Conservation (phyloP, 2,113 vertebrate species). For the Echinops telfairi region DNA sequence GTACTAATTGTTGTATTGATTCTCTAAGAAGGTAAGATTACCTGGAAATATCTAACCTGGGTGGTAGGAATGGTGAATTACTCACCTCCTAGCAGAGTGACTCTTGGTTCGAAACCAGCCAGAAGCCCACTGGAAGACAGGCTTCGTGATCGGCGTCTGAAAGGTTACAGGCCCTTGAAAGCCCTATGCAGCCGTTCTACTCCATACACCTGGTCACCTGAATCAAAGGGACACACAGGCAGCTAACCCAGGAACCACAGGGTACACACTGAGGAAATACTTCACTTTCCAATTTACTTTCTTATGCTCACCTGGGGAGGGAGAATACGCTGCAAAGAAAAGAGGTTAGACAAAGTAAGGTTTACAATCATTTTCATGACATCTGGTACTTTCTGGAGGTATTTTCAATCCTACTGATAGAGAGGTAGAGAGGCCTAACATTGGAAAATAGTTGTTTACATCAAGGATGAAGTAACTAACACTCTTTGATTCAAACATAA, state of each 20-base stretch:
- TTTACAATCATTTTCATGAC: background rate
- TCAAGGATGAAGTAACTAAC: background rate
- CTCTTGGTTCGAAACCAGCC: background rate
- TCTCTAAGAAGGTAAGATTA: background rate
- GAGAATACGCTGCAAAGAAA: background rate
- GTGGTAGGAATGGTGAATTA: background rate
- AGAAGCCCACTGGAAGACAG: background rate
- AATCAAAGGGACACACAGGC: background rate
- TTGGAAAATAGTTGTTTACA: background rate
- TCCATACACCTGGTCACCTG: too few relatives aligned
- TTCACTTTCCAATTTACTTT: background rate
- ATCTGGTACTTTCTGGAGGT: background rate
- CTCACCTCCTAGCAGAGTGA: background rate
- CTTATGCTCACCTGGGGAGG: background rate
- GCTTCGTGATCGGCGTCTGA: background rate
- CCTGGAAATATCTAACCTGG: constrained; percentile 10
- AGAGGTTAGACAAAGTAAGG: background rate
- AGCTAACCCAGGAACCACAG: background rate
- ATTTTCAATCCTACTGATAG: background rate
- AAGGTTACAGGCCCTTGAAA: background rate
- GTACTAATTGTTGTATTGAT: background rate
- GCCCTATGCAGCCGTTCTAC: background rate
- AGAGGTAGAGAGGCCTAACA: background rate
- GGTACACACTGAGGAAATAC: background rate
- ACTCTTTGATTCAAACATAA: background rate